Conservation (phyloP, 2,888 invertebrate species). For the Mythimna loreyi region DNA sequence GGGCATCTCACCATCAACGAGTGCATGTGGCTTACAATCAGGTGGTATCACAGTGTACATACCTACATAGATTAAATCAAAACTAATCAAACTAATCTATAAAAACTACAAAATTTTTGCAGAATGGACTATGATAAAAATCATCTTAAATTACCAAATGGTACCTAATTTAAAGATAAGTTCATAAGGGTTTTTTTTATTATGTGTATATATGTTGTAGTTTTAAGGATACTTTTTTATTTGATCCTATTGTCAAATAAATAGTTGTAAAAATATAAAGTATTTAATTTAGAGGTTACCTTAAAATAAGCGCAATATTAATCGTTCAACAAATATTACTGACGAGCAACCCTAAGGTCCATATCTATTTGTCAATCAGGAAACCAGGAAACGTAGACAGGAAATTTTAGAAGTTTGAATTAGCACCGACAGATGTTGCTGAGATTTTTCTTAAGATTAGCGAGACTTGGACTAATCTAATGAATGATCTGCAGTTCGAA, state of each 20-base stretch:
- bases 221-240: too few species aligned
- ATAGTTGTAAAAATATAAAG: too few species aligned
- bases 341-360: conserved; percentile 28
- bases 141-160: neutral
- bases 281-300: neutral
- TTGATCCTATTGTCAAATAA: too few species aligned
- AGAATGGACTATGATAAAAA: neutral
- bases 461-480: conserved; percentile 39
- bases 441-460: conserved; percentile 51
- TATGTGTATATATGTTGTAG: too few species aligned
- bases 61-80: too few species aligned
- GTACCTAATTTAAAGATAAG: neutral
- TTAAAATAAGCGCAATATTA: neutral
- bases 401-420: conserved; percentile 56
- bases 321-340: neutral
- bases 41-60: too few species aligned
- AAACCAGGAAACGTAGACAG: conserved; percentile 53
- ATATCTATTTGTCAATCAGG: conserved; percentile 56
- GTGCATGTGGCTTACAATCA: too few species aligned
- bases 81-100: too few species aligned
- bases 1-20: too few species aligned
- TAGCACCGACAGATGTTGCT: conserved; percentile 55
- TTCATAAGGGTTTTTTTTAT: too few species aligned
- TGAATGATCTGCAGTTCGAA: conserved; percentile 42
- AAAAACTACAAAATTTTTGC: neutral